Evolutionary conservation across 2,113 vertebrate genomes (phyloP), one percentile per base, ranked within the genome.

Genomic region (Ophthalmolycus amberensis): DNA sequence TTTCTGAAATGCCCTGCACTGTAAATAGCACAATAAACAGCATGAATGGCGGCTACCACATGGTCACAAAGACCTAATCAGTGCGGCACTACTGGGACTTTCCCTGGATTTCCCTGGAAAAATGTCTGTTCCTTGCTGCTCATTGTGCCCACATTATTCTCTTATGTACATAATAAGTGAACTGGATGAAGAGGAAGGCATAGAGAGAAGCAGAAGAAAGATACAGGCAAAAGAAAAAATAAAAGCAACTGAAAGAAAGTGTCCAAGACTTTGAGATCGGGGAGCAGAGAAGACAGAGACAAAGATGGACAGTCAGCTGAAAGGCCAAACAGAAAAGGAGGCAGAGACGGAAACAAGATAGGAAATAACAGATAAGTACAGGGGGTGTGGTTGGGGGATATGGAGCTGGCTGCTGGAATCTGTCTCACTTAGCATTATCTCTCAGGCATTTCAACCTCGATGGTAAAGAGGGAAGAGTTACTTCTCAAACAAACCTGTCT

Each of bases 341-440:
- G 14, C 16, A 68, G 71, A 76, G 11, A 71, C 4, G 14, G 58
- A 71, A 82, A 68, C 18, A 1, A 42, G 58, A 54, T 37, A 15
- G 48, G 42, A 25, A 74, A 72, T 50, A 69, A 68, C 2, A 77
- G 44, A 40, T 0, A 10, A 14, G 18, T 6, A 54, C 38, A 46
- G 5, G 14, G 50, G 34, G 16, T 14, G 34, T 38, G 25, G 16
- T 22, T 18, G 32, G 16, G 14, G 38, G 56, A 72, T 54, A 12
- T 3, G 6, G 16, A 40, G 42, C 76, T 14, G 44, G 66, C 62
- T 60, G 11, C 73, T 67, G 74, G 76, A 65, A 62, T 84, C 37
- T 44, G 18, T 80, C 75, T 74, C 42, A 64, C 20, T 74, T 29
- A 34, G 80, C 71, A 69, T 79, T 64, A 44, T 73, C n/a, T 34